Evolutionary conservation across 2,888 invertebrate genomes (phyloP).

Genomic region (Tipula confusa): DNA sequence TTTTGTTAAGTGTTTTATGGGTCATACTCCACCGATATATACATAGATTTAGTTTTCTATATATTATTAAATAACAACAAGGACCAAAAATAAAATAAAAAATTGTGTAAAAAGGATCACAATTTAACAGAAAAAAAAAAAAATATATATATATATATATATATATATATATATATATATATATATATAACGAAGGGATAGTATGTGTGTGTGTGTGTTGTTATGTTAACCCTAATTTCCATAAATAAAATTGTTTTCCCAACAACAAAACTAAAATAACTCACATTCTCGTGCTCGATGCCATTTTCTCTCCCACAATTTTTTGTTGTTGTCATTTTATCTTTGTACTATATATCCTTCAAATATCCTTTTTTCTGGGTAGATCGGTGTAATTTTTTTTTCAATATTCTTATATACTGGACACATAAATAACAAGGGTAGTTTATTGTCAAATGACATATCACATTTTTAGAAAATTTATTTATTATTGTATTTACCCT

Average conservation of each 20-base stretch:
- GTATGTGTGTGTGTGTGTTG: not conserved
- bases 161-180: too few relatives aligned
- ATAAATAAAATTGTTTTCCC: conserved; percentile 20
- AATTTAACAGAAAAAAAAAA: conserved; percentile 25
- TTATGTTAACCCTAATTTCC: conserved; percentile 16
- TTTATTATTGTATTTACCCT: conserved; percentile 28
- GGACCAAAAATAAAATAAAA: not conserved
- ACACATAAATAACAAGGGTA: conserved; percentile 32
- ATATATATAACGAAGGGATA: conserved; percentile 20
- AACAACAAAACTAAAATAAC: conserved; percentile 9
- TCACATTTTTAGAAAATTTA: conserved; percentile 14
- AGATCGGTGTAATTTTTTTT: conserved; percentile 1
- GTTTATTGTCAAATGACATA: conserved; percentile 30
- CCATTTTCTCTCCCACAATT: not conserved
- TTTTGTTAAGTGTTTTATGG: too few relatives aligned
- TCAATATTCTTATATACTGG: conserved; percentile 29
- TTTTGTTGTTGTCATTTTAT: too few relatives aligned
- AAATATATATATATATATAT: too few relatives aligned
- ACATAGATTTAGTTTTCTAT: conserved; percentile 13
- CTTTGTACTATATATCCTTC: conserved; percentile 15
- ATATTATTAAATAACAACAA: conserved; percentile 20
- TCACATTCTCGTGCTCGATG: not conserved
- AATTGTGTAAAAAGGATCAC: not conserved
- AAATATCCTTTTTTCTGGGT: conserved; percentile 6
- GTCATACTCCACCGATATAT: not conserved